Conservation (phyloP, 2,113 vertebrate genomes). For the Chamaetylas fuelleborni region DNA sequence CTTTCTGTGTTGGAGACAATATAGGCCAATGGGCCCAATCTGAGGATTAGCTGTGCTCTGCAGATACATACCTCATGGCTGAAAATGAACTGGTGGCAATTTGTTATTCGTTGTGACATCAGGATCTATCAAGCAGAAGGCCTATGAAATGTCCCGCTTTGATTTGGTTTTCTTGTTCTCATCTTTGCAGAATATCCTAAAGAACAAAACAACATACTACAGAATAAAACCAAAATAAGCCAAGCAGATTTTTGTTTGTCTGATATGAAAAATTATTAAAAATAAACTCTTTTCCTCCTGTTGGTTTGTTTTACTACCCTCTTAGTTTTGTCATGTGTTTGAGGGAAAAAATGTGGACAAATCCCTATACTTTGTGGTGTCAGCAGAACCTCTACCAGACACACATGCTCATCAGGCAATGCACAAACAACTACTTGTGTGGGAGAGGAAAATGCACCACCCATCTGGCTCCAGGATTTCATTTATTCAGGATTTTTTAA, state of each 20-base stretch:
- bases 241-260: neutral
- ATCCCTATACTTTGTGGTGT: neutral
- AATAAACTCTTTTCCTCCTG: neutral
- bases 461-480: neutral
- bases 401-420: neutral
- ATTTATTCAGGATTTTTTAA: neutral
- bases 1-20: neutral
- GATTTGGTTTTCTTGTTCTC: neutral
- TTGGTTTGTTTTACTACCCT: neutral
- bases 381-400: neutral
- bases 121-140: neutral
- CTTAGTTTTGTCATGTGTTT: neutral
- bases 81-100: neutral
- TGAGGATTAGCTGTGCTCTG: neutral
- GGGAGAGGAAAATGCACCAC: neutral
- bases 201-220: neutral
- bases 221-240: neutral
- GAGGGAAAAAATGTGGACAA: neutral
- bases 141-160: neutral
- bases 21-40: neutral
- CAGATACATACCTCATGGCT: neutral
- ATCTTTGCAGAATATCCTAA: neutral
- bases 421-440: neutral
- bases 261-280: neutral
- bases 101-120: neutral